Percentiles rank a stretch among this genome's conserved stretches.
These are phyloP conservation scores for Poecile montanus DNA, from an alignment of 2,797 vertebrate species.

Conservation along the genomic window DNA sequence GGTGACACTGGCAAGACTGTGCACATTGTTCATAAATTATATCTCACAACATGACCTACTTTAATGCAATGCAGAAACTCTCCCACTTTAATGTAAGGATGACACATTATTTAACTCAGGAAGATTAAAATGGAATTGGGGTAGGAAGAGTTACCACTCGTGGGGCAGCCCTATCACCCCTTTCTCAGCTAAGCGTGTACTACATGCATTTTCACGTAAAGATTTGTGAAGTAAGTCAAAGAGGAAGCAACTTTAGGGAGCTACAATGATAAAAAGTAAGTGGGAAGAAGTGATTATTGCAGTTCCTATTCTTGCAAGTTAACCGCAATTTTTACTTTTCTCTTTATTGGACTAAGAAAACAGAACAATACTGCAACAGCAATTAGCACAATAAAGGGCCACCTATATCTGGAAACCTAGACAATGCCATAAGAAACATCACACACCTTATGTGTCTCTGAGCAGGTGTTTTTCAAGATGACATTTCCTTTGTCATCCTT, in stretches of 20 bases:
- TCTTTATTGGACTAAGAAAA: not conserved
- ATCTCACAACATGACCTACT: not conserved
- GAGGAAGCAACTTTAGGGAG: not conserved
- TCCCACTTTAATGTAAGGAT: not conserved
- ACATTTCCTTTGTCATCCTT: not conserved
- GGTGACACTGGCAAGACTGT: not conserved
- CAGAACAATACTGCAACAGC: not conserved
- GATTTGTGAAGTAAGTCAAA: not conserved
- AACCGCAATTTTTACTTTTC: not conserved
- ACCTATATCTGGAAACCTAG: not conserved
- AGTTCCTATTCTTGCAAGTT: not conserved
- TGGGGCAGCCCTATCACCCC: not conserved
- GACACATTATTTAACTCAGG: not conserved
- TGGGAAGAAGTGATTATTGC: not conserved
- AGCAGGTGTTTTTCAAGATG: not conserved
- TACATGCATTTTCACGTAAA: not conserved
- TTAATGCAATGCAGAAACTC: not conserved
- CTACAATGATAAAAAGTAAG: constrained; percentile 9
- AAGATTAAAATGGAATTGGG: not conserved
- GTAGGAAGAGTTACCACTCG: not conserved
- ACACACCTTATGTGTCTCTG: not conserved
- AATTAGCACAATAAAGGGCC: not conserved
- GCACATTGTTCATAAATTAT: not conserved
- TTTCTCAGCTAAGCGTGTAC: accelerated
- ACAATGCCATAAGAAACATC: not conserved